Percentiles rank a stretch among this genome's conserved stretches.
Evolutionary conservation across 2,113 vertebrate genomes (phyloP).

Genomic region (Gracilinanus agilis): DNA sequence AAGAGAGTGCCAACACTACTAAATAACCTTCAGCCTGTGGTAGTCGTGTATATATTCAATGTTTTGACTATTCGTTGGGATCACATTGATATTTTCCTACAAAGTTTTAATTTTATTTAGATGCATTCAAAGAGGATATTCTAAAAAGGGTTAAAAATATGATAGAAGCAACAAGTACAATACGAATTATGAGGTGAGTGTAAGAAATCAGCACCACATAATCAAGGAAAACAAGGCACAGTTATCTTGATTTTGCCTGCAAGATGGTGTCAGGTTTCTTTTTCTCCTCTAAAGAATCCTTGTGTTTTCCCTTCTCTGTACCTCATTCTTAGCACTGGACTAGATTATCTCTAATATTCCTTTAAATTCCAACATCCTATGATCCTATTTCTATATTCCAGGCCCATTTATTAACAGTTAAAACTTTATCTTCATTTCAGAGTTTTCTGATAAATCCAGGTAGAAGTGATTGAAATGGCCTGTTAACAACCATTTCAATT

Average conservation of each 20-base stretch:
- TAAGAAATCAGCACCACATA: neutral
- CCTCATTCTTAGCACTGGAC: neutral
- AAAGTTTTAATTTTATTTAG: neutral
- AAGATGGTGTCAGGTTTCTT: neutral
- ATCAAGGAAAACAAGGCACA: neutral
- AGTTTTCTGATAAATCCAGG: neutral
- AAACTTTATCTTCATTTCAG: neutral
- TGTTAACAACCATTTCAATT: neutral
- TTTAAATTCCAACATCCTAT: neutral
- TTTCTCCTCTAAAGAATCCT: neutral
- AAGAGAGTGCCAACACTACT: neutral
- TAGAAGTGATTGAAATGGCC: neutral
- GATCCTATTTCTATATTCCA: neutral
- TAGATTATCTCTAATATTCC: neutral
- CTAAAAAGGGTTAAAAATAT: neutral
- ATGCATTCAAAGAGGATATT: neutral
- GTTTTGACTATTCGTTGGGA: neutral
- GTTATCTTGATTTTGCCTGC: neutral
- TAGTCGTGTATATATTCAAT: neutral
- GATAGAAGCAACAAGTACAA: neutral
- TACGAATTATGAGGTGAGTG: neutral
- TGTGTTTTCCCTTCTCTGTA: too few species aligned
- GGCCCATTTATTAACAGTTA: neutral
- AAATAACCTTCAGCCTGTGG: neutral
- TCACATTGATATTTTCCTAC: neutral